These are phyloP conservation scores for Autographa gamma DNA, from an alignment of 2,888 invertebrate species.

Conservation along the genomic window DNA sequence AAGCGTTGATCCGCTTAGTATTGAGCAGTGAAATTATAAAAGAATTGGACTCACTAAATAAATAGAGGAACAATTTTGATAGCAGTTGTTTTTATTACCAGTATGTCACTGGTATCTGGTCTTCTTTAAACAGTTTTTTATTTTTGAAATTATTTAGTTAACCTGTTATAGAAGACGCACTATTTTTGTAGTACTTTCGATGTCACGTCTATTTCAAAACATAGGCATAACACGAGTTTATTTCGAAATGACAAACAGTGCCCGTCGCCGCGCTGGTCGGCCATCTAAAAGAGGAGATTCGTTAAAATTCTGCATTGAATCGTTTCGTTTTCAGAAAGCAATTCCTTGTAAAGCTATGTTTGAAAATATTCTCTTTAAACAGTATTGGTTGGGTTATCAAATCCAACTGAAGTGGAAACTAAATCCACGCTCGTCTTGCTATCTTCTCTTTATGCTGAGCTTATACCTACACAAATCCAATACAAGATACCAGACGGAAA, in stretches of 20 bases:
- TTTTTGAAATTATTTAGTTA: no score
- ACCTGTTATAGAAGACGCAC: no score
- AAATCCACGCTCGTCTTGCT: neutral
- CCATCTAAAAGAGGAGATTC: neutral
- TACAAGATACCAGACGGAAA: conserved; percentile 4
- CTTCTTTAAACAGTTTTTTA: no score
- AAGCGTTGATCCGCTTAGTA: conserved; percentile 6
- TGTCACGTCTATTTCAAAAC: no score
- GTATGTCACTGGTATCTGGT: no score
- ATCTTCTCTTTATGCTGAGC: conserved; percentile 1
- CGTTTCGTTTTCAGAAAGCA: neutral
- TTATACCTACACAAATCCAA: neutral
- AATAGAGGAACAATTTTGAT: neutral
- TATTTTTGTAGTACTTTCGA: no score
- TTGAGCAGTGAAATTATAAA: neutral
- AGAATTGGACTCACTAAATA: neutral
- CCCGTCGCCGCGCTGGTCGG: neutral
- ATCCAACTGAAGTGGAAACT: conserved; percentile 4
- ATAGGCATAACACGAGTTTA: no score
- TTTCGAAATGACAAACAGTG: neutral
- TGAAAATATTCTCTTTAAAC: neutral
- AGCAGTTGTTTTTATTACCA: neutral
- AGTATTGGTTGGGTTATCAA: conserved; percentile 1
- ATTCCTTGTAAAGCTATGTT: neutral
- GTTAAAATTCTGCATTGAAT: neutral